Conservation (phyloP, 2,888 invertebrate genomes). For the Athripsodes cinereus region DNA sequence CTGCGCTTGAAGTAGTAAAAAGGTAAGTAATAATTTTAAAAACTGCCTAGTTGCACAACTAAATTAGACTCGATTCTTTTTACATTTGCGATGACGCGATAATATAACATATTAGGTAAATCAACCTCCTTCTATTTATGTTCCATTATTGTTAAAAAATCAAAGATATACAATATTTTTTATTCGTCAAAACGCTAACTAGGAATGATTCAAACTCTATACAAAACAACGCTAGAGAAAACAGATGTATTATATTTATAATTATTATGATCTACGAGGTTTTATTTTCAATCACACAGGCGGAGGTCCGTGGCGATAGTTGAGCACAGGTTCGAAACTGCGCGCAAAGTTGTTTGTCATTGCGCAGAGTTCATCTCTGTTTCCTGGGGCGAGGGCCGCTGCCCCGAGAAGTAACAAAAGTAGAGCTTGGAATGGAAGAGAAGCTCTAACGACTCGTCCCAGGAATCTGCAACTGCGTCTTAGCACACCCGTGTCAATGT, state of each 20-base stretch:
- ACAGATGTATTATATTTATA: not conserved
- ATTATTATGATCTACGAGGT: not conserved
- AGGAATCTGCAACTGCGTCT: conserved; percentile 77
- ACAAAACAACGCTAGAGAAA: not conserved
- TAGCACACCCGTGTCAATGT: conserved; percentile 60
- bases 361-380: conserved; percentile 79
- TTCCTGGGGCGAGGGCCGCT: conserved; percentile 85
- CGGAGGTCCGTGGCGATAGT: conserved; percentile 90
- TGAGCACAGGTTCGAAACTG: conserved; percentile 81
- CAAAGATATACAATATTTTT: too few species aligned
- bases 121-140: too few species aligned
- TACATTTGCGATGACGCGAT: too few species aligned
- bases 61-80: too few species aligned
- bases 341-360: conserved; percentile 77
- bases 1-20: too few species aligned
- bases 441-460: conserved; percentile 83
- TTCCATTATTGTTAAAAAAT: too few species aligned
- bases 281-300: conserved; percentile 66
- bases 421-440: conserved; percentile 90
- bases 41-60: too few species aligned
- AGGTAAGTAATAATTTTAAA: too few species aligned
- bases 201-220: not conserved
- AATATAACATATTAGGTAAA: too few species aligned
- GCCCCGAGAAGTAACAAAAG: conserved; percentile 89
- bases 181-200: not conserved